A percentile compares a stretch with the other conserved stretches of the same genome.
These are phyloP conservation scores for Drosophila sturtevanti DNA, from an alignment of 1,140 invertebrate genomes.

Conservation along the genomic window DNA sequence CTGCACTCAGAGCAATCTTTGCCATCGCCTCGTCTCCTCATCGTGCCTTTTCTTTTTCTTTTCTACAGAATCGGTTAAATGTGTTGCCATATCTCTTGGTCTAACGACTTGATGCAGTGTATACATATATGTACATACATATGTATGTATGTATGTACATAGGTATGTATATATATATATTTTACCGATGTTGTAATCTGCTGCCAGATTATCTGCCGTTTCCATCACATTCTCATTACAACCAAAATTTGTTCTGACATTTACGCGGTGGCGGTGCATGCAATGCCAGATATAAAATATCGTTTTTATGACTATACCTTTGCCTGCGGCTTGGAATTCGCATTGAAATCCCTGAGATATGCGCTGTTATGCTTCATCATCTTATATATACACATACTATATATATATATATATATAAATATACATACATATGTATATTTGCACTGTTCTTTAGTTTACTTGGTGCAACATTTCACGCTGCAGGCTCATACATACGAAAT, in stretches of 20 bases:
- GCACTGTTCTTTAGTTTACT: slow-evolving; percentile 15
- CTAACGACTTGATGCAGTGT: slow-evolving; percentile 49
- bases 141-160: background rate
- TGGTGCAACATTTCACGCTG: slow-evolving; percentile 76
- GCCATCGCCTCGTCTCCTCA: background rate
- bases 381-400: background rate
- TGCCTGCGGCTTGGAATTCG: slow-evolving; percentile 21
- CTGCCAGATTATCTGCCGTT: slow-evolving; percentile 59
- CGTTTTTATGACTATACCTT: slow-evolving; percentile 61
- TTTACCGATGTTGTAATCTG: slow-evolving; percentile 56
- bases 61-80: slow-evolving; percentile 61
- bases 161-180: slow-evolving; percentile 3
- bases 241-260: slow-evolving; percentile 55
- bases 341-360: slow-evolving; percentile 52
- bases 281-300: slow-evolving; percentile 59
- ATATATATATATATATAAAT: no score
- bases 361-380: slow-evolving; percentile 24
- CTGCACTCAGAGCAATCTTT: slow-evolving; percentile 2
- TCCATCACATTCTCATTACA: slow-evolving; percentile 58
- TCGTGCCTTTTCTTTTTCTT: slow-evolving; percentile 11
- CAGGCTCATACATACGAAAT: slow-evolving; percentile 27
- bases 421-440: slow-evolving; percentile 11
- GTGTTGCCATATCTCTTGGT: slow-evolving; percentile 57
- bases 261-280: slow-evolving; percentile 42
- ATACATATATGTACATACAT: background rate